phyloP scores from a whole-genome alignment of 2,113 vertebrate species.

The Nycticebus coucang region DNA sequence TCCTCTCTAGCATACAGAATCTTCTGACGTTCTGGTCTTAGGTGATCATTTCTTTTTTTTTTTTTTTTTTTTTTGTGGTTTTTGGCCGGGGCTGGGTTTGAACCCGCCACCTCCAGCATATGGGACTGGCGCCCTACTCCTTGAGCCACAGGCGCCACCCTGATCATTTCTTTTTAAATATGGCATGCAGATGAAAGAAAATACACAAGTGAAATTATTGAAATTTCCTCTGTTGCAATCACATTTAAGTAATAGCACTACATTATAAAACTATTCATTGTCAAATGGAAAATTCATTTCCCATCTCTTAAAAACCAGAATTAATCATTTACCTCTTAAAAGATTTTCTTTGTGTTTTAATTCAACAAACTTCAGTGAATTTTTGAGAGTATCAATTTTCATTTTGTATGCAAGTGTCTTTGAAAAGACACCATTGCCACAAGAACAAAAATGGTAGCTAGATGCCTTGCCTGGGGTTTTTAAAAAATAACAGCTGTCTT shows the following conservation, averaged over 20 bases:
- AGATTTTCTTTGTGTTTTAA: constrained; percentile 49
- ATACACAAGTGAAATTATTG: background rate
- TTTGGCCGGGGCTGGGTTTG: too few relatives aligned
- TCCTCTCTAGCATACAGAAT: constrained; percentile 10
- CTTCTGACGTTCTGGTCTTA: background rate
- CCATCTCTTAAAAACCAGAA: constrained; percentile 51
- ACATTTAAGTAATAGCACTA: constrained; percentile 29
- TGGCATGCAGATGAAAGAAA: background rate
- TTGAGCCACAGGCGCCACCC: too few relatives aligned
- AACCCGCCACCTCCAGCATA: too few relatives aligned
- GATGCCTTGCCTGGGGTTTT: background rate
- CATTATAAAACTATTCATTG: constrained; percentile 33
- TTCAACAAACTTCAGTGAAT: background rate
- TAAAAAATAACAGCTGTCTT: background rate
- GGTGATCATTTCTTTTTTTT: background rate
- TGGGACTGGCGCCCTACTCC: too few relatives aligned
- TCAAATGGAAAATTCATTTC: constrained; percentile 44
- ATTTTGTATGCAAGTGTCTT: constrained; percentile 26
- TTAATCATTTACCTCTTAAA: constrained; percentile 53
- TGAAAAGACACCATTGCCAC: background rate
- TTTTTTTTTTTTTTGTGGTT: constrained; percentile 46
- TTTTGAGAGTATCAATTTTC: background rate
- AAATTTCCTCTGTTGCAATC: background rate
- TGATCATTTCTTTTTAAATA: background rate
- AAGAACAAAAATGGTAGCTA: constrained; percentile 44